Base-by-base conservation (phyloP, 1,140 invertebrate species). In the Pemphigus obesinymphae region DNA sequence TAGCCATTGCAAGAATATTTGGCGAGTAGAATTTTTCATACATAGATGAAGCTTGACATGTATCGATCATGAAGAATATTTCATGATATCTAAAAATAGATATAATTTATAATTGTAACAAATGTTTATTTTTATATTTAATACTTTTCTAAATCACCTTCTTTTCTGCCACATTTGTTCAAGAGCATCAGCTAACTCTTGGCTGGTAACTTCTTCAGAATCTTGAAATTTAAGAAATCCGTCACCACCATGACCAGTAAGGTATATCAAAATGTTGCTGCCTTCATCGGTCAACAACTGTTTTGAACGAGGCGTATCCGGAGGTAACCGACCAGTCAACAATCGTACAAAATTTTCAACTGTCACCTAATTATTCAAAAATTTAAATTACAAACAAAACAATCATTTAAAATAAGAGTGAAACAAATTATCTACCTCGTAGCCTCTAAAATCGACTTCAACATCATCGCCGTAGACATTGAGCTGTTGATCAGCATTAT, bases 91-190 rank as follows among this genome's bases (percentile, higher is more conserved):
- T 95, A 86, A 83, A 89, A 90, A 61, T 26, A 20, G 20, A 50
- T 50, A 37, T n/a, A 20, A 31, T n/a, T n/a, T n/a, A n/a, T n/a
- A n/a, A n/a, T n/a, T n/a, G n/a, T n/a, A n/a, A n/a, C n/a, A n/a
- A n/a, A n/a, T n/a, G n/a, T n/a, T n/a, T n/a, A n/a, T n/a, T n/a
- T n/a, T n/a, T n/a, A n/a, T n/a, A n/a, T n/a, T n/a, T 34, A 20
- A 26, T 3, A 29, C 13, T 15, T 72, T 43, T 43, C 37, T 31
- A 43, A 75, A 34, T 82, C 85, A 95, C 92, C 97, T 92, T 87
- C 93, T 91, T 87, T 99, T 99, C 85, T 99, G 96, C 95, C 96
- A 98, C 98, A 99, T 99, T 88, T 99, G 97, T 87, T 99, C 96
- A 83, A 99, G 91, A 40, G 98, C 97, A 91, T 99, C 97, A 23